Percentiles rank a stretch among this genome's conserved stretches.
Evolutionary conservation across 2,113 vertebrate genomes (phyloP).

Genomic region (Tympanuchus pallidicinctus): DNA sequence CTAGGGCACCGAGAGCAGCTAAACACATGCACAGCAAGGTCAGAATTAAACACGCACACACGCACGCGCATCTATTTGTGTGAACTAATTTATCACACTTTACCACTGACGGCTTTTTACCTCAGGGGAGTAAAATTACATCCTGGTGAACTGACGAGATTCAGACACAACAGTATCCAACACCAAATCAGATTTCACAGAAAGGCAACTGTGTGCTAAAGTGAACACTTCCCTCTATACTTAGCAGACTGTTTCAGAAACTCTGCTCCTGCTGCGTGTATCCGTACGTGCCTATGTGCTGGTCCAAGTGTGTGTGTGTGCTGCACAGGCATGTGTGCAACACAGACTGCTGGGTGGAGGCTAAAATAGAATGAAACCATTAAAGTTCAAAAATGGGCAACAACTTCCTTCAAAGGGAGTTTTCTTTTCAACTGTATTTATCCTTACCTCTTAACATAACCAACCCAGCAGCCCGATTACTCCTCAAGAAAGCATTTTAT

Average conservation of each 20-base stretch:
- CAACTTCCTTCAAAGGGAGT: neutral
- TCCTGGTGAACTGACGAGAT: conserved; percentile 66
- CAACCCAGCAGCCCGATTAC: conserved; percentile 61
- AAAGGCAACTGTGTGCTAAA: neutral
- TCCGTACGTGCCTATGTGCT: rapidly evolving
- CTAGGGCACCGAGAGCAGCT: conserved; percentile 82
- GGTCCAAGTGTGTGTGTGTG: rapidly evolving
- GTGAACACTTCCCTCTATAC: conserved; percentile 2
- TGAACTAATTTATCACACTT: conserved; percentile 85
- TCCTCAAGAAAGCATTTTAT: conserved; percentile 62
- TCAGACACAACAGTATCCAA: conserved; percentile 67
- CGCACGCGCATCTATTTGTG: conserved; percentile 68
- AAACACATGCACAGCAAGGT: conserved; percentile 79
- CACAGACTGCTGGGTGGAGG: rapidly evolving
- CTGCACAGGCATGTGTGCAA: rapidly evolving
- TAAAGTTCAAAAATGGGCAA: neutral
- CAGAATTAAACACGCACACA: conserved; percentile 74
- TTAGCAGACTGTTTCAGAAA: neutral
- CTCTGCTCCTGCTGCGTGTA: rapidly evolving
- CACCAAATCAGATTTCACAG: conserved; percentile 46
- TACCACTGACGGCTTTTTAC: conserved; percentile 79
- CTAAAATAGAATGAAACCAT: neutral
- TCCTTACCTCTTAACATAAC: conserved; percentile 37
- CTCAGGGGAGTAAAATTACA: conserved; percentile 79
- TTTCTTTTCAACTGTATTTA: conserved; percentile 38